Evolutionary conservation across 2,888 invertebrate species (phyloP).

Genomic region (Mesorhabditis spiculigera): DNA sequence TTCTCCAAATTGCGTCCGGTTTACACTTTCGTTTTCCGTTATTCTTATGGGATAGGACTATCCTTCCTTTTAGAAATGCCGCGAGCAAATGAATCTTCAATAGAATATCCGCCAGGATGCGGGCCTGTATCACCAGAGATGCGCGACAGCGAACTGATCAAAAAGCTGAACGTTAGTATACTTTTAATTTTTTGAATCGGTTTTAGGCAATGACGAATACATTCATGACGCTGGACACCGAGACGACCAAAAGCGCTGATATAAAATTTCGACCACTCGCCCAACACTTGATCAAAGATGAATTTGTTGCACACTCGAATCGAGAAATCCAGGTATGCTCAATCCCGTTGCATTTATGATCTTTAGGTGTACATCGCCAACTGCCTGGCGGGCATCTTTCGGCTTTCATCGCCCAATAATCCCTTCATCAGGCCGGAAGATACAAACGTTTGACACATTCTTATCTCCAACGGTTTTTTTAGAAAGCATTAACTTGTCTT

Average conservation of each 20-base stretch:
- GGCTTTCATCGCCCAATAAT: neutral
- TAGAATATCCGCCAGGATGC: conserved; percentile 1
- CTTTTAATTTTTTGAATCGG: neutral
- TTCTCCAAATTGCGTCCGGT: too few species aligned
- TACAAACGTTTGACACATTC: neutral
- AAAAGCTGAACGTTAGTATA: neutral
- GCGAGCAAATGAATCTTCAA: neutral
- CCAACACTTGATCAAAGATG: conserved; percentile 1
- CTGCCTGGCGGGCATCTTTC: neutral
- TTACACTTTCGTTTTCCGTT: too few species aligned
- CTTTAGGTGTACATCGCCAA: neutral
- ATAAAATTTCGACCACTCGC: neutral
- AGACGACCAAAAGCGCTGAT: neutral
- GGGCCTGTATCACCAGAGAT: neutral
- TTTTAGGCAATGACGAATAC: conserved; percentile 1
- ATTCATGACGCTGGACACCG: neutral
- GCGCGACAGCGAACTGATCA: neutral
- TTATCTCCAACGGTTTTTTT: neutral
- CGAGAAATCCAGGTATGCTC: neutral
- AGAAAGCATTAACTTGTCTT: neutral
- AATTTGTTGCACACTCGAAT: neutral
- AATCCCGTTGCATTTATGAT: neutral
- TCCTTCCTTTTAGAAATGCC: too few species aligned
- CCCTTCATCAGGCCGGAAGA: neutral
- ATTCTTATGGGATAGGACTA: too few species aligned